Percentiles rank a stretch among this genome's conserved stretches.
phyloP scores from a whole-genome alignment of 2,113 vertebrate genomes.

The Naja naja region DNA sequence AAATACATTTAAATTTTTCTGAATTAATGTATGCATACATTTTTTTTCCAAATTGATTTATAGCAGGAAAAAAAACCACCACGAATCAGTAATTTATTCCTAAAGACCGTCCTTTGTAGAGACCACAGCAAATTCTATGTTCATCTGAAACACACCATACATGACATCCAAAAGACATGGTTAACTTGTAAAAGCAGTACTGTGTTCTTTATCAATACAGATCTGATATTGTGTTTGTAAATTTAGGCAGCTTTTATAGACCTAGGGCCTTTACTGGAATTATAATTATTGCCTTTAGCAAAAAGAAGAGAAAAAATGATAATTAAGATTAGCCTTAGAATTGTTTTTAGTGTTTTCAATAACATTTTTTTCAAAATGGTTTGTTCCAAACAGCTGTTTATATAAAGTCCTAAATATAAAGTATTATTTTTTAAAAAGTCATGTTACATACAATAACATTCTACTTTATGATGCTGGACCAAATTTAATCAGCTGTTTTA shows the following conservation, averaged over 20 bases:
- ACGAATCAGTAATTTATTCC: background rate
- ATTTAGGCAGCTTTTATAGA: background rate
- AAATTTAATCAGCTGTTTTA: no score
- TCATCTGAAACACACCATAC: background rate
- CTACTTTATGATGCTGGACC: no score
- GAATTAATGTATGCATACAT: no score
- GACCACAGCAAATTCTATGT: background rate
- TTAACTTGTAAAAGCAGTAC: background rate
- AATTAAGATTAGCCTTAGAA: background rate
- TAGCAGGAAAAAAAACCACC: background rate
- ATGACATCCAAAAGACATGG: background rate
- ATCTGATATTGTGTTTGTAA: background rate
- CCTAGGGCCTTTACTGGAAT: background rate
- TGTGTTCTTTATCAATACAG: background rate
- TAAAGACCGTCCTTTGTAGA: background rate
- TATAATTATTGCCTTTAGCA: background rate
- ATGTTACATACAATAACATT: no score
- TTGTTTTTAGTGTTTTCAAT: background rate
- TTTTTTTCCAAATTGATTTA: background rate
- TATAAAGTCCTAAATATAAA: no score
- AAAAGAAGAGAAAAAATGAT: background rate
- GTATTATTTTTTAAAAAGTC: no score
- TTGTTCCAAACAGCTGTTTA: no score
- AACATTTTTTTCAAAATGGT: background rate
- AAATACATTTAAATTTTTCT: no score